These are phyloP conservation scores for Patella caerulea DNA, from an alignment of 2,888 invertebrate species.

Conservation along the genomic window DNA sequence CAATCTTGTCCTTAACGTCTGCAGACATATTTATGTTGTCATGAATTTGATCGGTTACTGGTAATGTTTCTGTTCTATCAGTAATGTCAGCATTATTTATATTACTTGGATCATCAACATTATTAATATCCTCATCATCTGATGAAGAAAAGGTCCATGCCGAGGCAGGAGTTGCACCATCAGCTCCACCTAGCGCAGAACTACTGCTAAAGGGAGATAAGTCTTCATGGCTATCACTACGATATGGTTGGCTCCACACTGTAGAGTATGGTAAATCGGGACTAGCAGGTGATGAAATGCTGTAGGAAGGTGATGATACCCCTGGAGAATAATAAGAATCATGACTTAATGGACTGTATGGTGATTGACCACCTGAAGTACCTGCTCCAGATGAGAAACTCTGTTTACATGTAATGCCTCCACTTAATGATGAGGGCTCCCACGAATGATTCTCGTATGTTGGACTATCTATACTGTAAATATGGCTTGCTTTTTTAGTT, in stretches of 20 bases:
- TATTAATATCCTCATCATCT: slow-evolving; percentile 15
- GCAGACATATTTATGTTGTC: background rate
- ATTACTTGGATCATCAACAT: background rate
- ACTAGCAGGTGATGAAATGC: slow-evolving; percentile 24
- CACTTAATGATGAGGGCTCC: slow-evolving; percentile 46
- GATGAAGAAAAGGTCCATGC: slow-evolving; percentile 19
- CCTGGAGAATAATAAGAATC: slow-evolving; percentile 50
- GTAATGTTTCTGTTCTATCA: background rate
- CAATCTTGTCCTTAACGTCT: background rate
- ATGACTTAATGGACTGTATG: slow-evolving; percentile 60
- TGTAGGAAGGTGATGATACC: slow-evolving; percentile 33
- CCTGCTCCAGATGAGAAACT: slow-evolving; percentile 31
- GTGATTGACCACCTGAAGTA: background rate
- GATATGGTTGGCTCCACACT: slow-evolving; percentile 20
- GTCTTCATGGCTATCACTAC: slow-evolving; percentile 8
- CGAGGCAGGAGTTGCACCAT: background rate
- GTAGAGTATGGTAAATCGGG: slow-evolving; percentile 18
- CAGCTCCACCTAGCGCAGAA: too few species aligned
- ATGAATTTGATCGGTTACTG: background rate
- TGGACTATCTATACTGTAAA: slow-evolving; percentile 65
- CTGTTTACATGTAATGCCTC: slow-evolving; percentile 51
- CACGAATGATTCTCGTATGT: slow-evolving; percentile 54
- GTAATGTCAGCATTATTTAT: background rate
- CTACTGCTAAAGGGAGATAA: slow-evolving; percentile 1
- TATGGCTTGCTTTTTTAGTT: slow-evolving; percentile 6